Evolutionary conservation across 1,140 invertebrate genomes (phyloP).

Genomic region (Brachionus manjavacas): DNA sequence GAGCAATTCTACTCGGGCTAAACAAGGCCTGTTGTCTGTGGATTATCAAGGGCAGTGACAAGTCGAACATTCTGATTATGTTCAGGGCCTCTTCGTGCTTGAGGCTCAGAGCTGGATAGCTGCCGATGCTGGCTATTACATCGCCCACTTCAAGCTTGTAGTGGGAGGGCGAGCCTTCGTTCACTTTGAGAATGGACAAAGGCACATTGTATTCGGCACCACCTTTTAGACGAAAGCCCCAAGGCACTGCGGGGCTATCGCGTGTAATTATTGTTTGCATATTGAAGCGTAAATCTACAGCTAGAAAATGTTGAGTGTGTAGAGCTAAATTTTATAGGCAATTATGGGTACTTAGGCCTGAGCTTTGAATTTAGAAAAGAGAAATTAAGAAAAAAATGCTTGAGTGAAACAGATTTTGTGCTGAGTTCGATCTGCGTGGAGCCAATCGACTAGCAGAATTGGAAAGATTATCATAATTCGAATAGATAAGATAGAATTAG

Average conservation of each 20-base stretch:
- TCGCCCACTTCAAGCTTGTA: slow-evolving; percentile 22
- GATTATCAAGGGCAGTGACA: slow-evolving; percentile 2
- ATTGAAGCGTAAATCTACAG: neutral
- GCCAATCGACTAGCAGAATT: neutral
- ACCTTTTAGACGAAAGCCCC: slow-evolving; percentile 43
- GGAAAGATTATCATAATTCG: neutral
- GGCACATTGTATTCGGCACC: slow-evolving; percentile 37
- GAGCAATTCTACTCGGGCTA: neutral
- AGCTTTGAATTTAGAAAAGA: neutral
- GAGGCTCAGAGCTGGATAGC: neutral
- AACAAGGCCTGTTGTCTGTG: slow-evolving; percentile 6
- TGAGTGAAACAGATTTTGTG: neutral
- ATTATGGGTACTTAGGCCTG: slow-evolving; percentile 18
- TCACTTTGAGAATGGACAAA: slow-evolving; percentile 37
- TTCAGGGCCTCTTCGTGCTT: slow-evolving; percentile 40
- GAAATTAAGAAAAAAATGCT: neutral
- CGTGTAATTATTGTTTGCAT: slow-evolving; percentile 30
- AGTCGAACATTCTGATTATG: slow-evolving; percentile 42
- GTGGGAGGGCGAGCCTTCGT: neutral
- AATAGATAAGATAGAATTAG: neutral
- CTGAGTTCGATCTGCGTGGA: neutral
- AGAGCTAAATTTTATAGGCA: neutral
- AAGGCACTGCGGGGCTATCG: neutral
- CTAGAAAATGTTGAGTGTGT: neutral
- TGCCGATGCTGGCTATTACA: slow-evolving; percentile 24